Conservation (phyloP, 1,140 invertebrate genomes). For the Arion vulgaris region DNA sequence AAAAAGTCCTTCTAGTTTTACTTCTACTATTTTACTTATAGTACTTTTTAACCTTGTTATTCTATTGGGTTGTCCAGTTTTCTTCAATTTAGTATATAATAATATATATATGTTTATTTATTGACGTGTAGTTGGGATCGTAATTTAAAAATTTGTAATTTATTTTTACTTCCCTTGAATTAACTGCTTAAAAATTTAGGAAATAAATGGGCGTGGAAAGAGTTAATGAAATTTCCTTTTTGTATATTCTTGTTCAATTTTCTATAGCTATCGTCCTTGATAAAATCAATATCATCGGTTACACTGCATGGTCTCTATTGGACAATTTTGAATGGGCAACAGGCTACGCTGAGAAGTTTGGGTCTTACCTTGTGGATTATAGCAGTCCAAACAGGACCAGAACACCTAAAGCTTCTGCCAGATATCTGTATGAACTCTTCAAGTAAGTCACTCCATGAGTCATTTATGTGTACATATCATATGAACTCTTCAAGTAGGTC, state of each 20-base stretch:
- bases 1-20: too few species aligned
- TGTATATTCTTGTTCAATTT: neutral
- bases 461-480: neutral
- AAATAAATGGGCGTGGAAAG: too few species aligned
- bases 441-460: slow-evolving; percentile 2
- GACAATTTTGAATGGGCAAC: slow-evolving; percentile 86
- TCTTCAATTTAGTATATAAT: too few species aligned
- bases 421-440: slow-evolving; percentile 58
- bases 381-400: slow-evolving; percentile 77
- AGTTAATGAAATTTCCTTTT: too few species aligned
- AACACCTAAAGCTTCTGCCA: slow-evolving; percentile 81
- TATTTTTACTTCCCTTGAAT: too few species aligned
- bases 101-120: too few species aligned
- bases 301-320: slow-evolving; percentile 83
- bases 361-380: slow-evolving; percentile 83
- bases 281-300: slow-evolving; percentile 79
- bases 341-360: slow-evolving; percentile 78
- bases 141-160: too few species aligned
- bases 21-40: too few species aligned
- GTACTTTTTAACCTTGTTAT: too few species aligned
- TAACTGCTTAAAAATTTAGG: too few species aligned
- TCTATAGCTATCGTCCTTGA: slow-evolving; percentile 77
- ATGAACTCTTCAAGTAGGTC: neutral
- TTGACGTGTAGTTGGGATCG: too few species aligned
- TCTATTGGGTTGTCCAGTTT: too few species aligned